phyloP scores from a whole-genome alignment of 2,888 invertebrate species.

The Incurvaria masculella region DNA sequence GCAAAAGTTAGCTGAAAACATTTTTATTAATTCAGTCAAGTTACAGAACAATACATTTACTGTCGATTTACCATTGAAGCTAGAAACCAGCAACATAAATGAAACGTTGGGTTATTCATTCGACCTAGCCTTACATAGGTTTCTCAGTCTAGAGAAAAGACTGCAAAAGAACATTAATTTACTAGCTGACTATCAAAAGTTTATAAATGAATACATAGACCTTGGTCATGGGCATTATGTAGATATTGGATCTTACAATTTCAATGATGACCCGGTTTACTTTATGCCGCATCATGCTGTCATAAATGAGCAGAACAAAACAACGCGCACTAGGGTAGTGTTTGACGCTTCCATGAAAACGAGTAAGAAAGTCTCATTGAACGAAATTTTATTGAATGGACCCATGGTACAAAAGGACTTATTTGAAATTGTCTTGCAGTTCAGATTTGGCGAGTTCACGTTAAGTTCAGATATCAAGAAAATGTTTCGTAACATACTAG shows the following conservation, averaged over 20 bases:
- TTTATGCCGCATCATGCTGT: conserved; percentile 11
- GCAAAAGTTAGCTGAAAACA: no score
- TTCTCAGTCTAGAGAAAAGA: background rate
- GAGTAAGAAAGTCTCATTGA: conserved; percentile 8
- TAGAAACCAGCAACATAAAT: background rate
- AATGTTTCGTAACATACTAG: conserved; percentile 13
- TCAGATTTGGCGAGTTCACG: conserved; percentile 7
- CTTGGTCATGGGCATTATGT: conserved; percentile 9
- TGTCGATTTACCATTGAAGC: background rate
- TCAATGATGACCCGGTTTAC: conserved; percentile 5
- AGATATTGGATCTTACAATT: conserved; percentile 5
- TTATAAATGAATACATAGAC: conserved; percentile 10
- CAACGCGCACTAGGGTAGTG: conserved; percentile 5
- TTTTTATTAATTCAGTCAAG: no score
- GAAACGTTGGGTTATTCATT: background rate
- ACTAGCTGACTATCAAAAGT: conserved; percentile 6
- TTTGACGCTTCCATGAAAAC: conserved; percentile 7
- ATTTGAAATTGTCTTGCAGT: conserved; percentile 15
- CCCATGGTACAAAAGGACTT: conserved; percentile 12
- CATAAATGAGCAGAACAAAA: conserved; percentile 6
- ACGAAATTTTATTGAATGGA: conserved; percentile 10
- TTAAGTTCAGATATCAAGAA: conserved; percentile 14
- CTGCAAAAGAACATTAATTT: conserved; percentile 9
- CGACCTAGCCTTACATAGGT: background rate
- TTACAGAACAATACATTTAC: no score